phyloP scores from a whole-genome alignment of 2,113 vertebrate species.

The Actinemys pallida region DNA sequence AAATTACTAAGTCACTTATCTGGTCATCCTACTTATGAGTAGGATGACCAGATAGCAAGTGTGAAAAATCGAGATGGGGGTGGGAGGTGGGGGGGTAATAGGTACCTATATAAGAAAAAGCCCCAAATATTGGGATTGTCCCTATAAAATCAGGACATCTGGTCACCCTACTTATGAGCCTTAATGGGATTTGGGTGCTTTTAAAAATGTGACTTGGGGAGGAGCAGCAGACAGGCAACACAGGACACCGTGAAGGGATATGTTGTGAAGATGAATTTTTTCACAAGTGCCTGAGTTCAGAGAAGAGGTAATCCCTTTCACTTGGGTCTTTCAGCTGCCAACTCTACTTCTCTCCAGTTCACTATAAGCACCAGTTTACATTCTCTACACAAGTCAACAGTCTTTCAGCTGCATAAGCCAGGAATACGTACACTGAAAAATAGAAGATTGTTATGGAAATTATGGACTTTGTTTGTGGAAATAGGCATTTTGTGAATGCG shows the following conservation, averaged over 20 bases:
- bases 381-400: accelerated
- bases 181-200: accelerated
- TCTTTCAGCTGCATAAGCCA: not conserved
- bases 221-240: not conserved
- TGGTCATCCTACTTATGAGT: too few relatives aligned
- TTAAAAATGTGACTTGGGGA: not conserved
- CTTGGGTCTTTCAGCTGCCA: not conserved
- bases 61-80: too few relatives aligned
- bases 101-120: too few relatives aligned
- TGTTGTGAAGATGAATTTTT: not conserved
- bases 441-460: not conserved
- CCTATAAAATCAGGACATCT: too few relatives aligned
- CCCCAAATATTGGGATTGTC: too few relatives aligned
- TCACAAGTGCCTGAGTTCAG: not conserved
- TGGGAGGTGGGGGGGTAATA: too few relatives aligned
- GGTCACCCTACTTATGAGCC: not conserved
- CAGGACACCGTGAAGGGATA: not conserved
- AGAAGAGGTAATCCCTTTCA: not conserved
- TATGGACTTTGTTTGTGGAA: not conserved
- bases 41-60: too few relatives aligned
- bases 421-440: not conserved
- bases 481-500: not conserved
- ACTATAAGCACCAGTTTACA: not conserved
- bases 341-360: not conserved
- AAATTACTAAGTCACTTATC: too few relatives aligned